phyloP scores from a whole-genome alignment of 1,140 invertebrate species.

The Gonatopus flavifemur region DNA sequence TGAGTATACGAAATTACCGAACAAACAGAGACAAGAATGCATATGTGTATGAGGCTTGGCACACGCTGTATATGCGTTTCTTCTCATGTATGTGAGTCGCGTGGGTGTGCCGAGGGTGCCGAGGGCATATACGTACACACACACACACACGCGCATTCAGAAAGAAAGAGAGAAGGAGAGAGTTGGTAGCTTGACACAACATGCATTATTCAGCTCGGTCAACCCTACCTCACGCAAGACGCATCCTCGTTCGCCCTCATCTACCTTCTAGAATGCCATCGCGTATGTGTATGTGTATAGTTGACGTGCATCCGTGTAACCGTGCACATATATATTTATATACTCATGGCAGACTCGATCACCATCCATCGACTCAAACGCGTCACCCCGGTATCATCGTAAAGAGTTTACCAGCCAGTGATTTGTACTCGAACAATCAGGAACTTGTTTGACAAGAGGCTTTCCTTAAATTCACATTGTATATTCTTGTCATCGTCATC shows the following conservation, averaged over 20 bases:
- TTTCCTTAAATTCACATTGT: no score
- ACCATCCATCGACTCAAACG: no score
- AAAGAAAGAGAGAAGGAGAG: conserved; percentile 38
- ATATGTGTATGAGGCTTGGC: conserved; percentile 4
- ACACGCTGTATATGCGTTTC: not conserved
- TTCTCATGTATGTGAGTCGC: not conserved
- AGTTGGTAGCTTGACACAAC: conserved; percentile 39
- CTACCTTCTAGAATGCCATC: not conserved
- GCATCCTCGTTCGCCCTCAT: conserved; percentile 33
- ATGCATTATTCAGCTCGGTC: conserved; percentile 52
- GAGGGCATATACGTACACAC: no score
- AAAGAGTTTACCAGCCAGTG: conserved; percentile 6
- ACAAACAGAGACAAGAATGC: conserved; percentile 48
- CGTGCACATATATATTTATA: no score
- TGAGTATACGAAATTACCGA: conserved; percentile 44
- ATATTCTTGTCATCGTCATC: no score
- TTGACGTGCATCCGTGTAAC: no score
- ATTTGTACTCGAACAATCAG: conserved; percentile 35
- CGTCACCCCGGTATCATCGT: no score
- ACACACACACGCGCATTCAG: no score
- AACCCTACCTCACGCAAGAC: conserved; percentile 53
- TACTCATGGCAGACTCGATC: no score
- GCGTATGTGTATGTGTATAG: no score
- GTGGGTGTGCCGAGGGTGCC: conserved; percentile 20
- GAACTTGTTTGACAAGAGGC: conserved; percentile 30